Percentiles rank a stretch among this genome's conserved stretches.
phyloP scores from a whole-genome alignment of 2,113 vertebrate species.

The Arothron firmamentum region DNA sequence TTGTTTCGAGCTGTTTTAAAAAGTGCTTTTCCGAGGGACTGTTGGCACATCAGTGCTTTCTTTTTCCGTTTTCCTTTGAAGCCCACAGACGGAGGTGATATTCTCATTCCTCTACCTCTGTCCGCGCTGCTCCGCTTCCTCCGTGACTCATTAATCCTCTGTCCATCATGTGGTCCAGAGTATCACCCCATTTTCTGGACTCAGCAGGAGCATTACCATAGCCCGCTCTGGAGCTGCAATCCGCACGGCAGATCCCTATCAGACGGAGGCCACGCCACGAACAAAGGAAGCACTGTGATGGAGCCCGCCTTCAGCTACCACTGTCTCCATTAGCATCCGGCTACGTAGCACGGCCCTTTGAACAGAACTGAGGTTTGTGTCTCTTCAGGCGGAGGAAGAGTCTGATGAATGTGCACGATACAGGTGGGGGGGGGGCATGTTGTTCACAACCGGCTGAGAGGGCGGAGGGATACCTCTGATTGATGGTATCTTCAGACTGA shows the following conservation, averaged over 20 bases:
- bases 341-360: constrained; percentile 59
- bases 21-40: constrained; percentile 5
- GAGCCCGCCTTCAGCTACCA: constrained; percentile 61
- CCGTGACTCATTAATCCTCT: constrained; percentile 71
- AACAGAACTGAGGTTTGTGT: constrained; percentile 54
- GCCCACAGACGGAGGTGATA: constrained; percentile 30
- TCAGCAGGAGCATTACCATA: constrained; percentile 65
- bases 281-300: constrained; percentile 71
- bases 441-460: constrained; percentile 18
- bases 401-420: constrained; percentile 52
- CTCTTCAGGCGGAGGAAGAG: constrained; percentile 42
- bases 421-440: constrained; percentile 29
- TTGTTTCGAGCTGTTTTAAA: constrained; percentile 1
- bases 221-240: constrained; percentile 64
- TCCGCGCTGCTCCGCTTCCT: constrained; percentile 45
- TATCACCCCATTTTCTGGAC: constrained; percentile 69
- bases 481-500: constrained; percentile 30
- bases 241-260: constrained; percentile 67
- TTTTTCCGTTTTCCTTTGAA: constrained; percentile 29
- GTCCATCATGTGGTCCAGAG: constrained; percentile 67
- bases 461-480: constrained; percentile 34
- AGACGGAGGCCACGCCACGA: constrained; percentile 62
- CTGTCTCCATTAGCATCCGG: constrained; percentile 70
- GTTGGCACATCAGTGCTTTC: constrained; percentile 15
- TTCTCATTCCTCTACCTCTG: constrained; percentile 49